Percentiles rank a stretch among this genome's conserved stretches.
These are phyloP conservation scores for Ooceraea biroi DNA, from an alignment of 1,140 invertebrate species.

Conservation along the genomic window DNA sequence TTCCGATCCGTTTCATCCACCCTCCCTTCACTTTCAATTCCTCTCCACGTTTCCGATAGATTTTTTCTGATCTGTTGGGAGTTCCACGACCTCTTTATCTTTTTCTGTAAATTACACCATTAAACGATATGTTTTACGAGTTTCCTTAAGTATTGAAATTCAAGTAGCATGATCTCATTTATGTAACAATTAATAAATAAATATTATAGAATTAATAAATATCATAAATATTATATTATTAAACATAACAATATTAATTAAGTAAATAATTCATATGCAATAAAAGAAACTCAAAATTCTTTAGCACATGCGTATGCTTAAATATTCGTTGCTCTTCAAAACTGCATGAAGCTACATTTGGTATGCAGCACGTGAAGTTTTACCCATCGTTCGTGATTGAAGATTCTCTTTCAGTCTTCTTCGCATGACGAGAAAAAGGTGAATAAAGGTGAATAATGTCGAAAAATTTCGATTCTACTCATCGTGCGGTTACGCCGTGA, in stretches of 20 bases:
- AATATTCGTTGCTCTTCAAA: conserved; percentile 27
- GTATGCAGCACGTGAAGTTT: neutral
- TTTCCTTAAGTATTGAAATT: neutral
- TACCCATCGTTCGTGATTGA: neutral
- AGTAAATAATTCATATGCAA: neutral
- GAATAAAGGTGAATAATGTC: conserved; percentile 15
- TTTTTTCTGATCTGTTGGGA: conserved; percentile 12
- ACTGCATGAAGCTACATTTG: neutral
- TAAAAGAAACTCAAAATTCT: neutral
- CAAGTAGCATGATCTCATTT: neutral
- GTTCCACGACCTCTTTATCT: neutral
- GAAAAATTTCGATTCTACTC: conserved; percentile 48
- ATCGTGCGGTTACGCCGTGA: conserved; percentile 20
- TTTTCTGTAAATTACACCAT: neutral
- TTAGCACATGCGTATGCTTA: neutral
- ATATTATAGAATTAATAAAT: too few species aligned
- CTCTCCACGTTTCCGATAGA: conserved; percentile 6
- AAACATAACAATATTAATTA: neutral
- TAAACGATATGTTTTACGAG: neutral
- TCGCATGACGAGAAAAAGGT: neutral
- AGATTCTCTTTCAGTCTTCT: neutral
- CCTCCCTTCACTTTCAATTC: neutral
- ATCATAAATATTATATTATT: too few species aligned
- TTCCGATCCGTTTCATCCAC: conserved; percentile 38
- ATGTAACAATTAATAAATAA: too few species aligned